Evolutionary conservation across 2,113 vertebrate genomes (phyloP), one percentile per base, ranked within the genome.

Genomic region (Puntigrus tetrazona): DNA sequence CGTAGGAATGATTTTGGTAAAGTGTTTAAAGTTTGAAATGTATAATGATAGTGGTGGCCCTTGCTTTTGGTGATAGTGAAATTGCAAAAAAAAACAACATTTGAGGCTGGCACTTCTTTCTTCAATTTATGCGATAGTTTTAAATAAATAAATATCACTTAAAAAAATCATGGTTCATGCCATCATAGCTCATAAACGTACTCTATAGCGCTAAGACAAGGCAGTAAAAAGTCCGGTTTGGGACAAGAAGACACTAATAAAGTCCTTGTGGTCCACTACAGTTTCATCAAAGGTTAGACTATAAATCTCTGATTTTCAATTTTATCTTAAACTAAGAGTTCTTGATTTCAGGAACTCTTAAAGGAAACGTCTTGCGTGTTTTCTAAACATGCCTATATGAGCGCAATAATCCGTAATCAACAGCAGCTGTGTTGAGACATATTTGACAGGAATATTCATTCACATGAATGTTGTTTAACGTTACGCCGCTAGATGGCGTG

Each of bases 401-500:
- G n/a, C 20, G 4, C 16, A 50, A 50, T 18, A 50, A 50, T 6
- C 20, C 7, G n/a, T 59, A 59, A 59, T 59, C 57, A 25, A 59
- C 57, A 27, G 9, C 57, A 59, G n/a, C 25, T 11, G 57, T 25
- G 47, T 50, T 50, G 20, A 50, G n/a, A n/a, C n/a, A n/a, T 55
- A 22, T 55, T 57, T n/a, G 22, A 57, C n/a, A 59, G n/a, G n/a
- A 59, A 59, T 63, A 29, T 63, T 63, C 52, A n/a, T 57, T n/a
- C 29, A 16, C 16, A 6, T 73, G 11, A 1, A 13, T 43, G 22
- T 43, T 43, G 22, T 72, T n/a, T 25, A 29, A 7, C 3, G 10
- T 31, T 75, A 1, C 11, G 43, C 55, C 85, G 34, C 63, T 74
- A 83, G 85, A 73, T 86, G 85, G 85, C 81, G 78, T 65, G 43